Evolutionary conservation across 2,113 vertebrate species (phyloP), one percentile per base, ranked within the genome.

Genomic region (Pao palembangensis): DNA sequence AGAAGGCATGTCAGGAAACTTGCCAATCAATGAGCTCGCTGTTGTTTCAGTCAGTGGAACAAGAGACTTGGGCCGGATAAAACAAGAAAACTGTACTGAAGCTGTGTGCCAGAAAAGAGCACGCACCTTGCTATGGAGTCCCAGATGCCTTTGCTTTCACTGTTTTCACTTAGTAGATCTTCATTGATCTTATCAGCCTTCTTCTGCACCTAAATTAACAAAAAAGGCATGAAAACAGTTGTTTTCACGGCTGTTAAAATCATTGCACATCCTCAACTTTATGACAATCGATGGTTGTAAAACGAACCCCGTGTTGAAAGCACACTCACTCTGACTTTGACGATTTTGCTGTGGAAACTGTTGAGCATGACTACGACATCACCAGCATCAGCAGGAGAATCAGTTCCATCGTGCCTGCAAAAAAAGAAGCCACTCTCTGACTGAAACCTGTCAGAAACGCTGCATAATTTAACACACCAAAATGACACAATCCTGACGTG

Each of bases 341-440:
- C 92, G 75, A 94, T 96, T 88, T 96, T 99, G 90, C 94, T 95
- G 86, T 92, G 94, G 88, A 99, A 98, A 79, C 89, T 96, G 82
- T 93, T 94, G 67, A 98, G 82, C 21, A 95, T 86, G n/a, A 98
- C 93, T 7, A 86, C 70, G 59, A 97, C 85, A 19, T 96, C 89
- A 44, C 80, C 86, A 6, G 81, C 62, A 43, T 92, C 90, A 41
- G 82, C 79, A 15, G 89, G 84, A 46, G 95, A 98, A 83, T 99
- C 95, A 4, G 95, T 92, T 69, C 93, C 96, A 89, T 94, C 92
- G 20, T 95, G 95, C 51, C 96, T 99, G 79, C 55, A 70, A 79
- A 41, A 14, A 47, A 18, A 52, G 4, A 49, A 58, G 48, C 52
- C 50, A 44, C 51, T 56, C 28, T 49, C 10, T 44, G n/a, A 47